Conservation (phyloP, 2,113 vertebrate species). For the Archilochus colubris region DNA sequence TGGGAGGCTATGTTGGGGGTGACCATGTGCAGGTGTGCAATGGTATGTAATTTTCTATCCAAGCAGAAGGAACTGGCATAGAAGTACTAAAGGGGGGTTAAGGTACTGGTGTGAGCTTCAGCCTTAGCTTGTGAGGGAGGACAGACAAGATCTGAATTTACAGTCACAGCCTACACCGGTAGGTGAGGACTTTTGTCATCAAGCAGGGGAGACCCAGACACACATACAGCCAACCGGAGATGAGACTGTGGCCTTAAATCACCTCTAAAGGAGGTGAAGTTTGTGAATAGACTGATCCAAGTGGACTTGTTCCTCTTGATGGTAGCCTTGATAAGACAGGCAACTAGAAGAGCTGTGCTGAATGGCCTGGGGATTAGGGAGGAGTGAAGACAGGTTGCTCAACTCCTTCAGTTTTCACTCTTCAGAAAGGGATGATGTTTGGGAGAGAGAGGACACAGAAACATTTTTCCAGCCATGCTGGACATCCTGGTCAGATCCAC, state of each 20-base stretch:
- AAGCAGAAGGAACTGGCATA: background rate
- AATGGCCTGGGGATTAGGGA: background rate
- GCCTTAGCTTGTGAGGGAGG: background rate
- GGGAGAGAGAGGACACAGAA: background rate
- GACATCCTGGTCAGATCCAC: background rate
- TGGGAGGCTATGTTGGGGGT: background rate
- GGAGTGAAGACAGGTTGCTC: background rate
- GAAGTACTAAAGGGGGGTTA: background rate
- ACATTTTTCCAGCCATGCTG: background rate
- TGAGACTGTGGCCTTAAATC: background rate
- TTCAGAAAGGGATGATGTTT: background rate
- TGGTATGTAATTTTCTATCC: background rate
- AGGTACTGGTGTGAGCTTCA: background rate
- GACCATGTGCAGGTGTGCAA: background rate
- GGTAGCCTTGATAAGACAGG: background rate
- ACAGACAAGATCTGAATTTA: background rate
- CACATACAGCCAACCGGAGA: background rate
- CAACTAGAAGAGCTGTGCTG: background rate
- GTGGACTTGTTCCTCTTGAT: background rate
- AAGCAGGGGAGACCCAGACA: background rate
- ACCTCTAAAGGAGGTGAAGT: background rate
- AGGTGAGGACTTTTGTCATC: background rate
- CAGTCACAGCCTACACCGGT: background rate
- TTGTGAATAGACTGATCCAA: background rate
- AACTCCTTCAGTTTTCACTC: background rate